Base-by-base conservation (phyloP, 2,113 vertebrate genomes). In the Dinomys branickii region DNA sequence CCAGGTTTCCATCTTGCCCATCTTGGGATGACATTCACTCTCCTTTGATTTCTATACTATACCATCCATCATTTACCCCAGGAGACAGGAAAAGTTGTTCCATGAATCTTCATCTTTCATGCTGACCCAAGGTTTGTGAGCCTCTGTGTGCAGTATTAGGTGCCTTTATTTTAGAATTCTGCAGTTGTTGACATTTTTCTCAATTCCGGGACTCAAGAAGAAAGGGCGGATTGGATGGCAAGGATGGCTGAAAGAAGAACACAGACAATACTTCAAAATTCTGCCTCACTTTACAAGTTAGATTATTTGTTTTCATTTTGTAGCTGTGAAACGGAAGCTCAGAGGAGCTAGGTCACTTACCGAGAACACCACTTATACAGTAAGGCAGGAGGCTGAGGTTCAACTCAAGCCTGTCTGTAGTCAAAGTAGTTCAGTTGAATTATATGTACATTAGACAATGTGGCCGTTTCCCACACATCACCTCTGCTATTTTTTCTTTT, bases 241-340 rank as follows among this genome's bases (percentile, higher is more conserved):
- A 20, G 17, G 17, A 80, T 67, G 61, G 9, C 28, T 75, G 3
- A 24, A 71, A 96, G 83, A 63, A 24, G 56, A 56, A 82, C 12
- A 44, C 1, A 14, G 33, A 38, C 41, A 13, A 56, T 56, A 77
- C 33, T 61, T 88, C n/a, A 85, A 17, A 88, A 71, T 65, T 56
- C 14, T 84, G 41, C 28, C 16, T 91, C 69, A 54, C 44, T 81
- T 54, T n/a, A 22, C 73, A 33, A 85, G 73, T 44, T 16, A 30
- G 77, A 13, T 85, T 63, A 85, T 85, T 90, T 90, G 52, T 71
- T 93, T 20, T 65, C 10, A 38, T 88, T 80, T 95, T 81, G 8
- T 22, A 58, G 11, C 56, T 26, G 28, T 5, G 77, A 54, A 80
- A 54, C 30, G 13, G 41, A 35, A 80, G 7, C 16, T 80, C 50